Conservation (phyloP, 1,140 invertebrate genomes). For the Plodia interpunctella region DNA sequence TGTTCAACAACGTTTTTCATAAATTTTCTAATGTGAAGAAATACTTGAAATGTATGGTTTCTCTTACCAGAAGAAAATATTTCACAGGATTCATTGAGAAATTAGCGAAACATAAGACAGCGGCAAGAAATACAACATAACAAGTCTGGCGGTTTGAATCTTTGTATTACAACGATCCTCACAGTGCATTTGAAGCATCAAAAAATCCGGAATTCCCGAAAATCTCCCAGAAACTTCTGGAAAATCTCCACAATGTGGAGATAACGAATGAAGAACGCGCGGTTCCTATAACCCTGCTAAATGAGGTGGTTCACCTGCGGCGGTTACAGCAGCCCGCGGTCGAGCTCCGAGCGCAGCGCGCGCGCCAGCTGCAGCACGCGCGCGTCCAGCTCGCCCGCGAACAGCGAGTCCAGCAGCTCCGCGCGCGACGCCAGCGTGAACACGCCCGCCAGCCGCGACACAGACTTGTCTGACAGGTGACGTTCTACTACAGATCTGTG, state of each 20-base stretch:
- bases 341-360: conserved; percentile 66
- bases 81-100: too few relatives aligned
- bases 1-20: too few relatives aligned
- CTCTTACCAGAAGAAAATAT: too few relatives aligned
- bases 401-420: conserved; percentile 60
- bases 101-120: too few relatives aligned
- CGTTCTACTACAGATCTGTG: conserved; percentile 66
- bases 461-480: conserved; percentile 66
- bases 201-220: not conserved
- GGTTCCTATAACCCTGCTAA: conserved; percentile 1
- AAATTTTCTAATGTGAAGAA: too few relatives aligned
- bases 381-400: conserved; percentile 60
- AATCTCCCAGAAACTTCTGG: too few relatives aligned
- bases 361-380: conserved; percentile 61
- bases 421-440: conserved; percentile 56
- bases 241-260: conserved; percentile 60
- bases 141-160: not conserved
- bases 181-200: not conserved
- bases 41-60: too few relatives aligned
- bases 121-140: too few relatives aligned
- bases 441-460: conserved; percentile 60
- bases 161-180: not conserved
- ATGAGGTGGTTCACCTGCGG: conserved; percentile 35
- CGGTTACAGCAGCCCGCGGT: conserved; percentile 63
- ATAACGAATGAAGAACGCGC: conserved; percentile 39